A percentile compares a stretch with the other conserved stretches of the same genome.
phyloP scores from a whole-genome alignment of 2,797 vertebrate species.

The Crenuchus spilurus region DNA sequence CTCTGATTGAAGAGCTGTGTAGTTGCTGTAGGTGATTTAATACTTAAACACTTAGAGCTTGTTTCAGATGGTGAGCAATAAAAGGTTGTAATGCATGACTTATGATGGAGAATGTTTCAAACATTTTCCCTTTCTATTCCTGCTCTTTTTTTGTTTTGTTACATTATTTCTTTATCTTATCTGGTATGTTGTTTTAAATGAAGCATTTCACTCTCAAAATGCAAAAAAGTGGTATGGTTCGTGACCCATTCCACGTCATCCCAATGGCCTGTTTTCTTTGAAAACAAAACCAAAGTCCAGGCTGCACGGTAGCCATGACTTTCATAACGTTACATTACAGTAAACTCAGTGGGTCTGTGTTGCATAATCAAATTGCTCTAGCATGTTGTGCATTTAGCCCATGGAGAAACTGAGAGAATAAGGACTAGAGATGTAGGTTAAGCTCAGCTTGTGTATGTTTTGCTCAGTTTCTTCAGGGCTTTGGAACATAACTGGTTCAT shows the following conservation, averaged over 20 bases:
- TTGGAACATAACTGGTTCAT: neutral
- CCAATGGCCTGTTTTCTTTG: neutral
- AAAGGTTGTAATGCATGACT: neutral
- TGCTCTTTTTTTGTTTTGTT: neutral
- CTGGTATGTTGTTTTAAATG: neutral
- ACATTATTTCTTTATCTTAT: neutral
- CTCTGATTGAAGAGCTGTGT: neutral
- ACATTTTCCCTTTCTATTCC: neutral
- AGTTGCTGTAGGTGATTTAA: neutral
- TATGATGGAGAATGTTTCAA: neutral
- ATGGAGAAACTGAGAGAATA: conserved; percentile 13
- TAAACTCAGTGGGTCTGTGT: conserved; percentile 18
- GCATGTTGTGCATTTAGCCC: conserved; percentile 10
- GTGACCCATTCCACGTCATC: conserved; percentile 3
- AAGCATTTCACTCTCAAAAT: neutral
- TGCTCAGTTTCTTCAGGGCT: conserved; percentile 7
- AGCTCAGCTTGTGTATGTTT: conserved; percentile 23
- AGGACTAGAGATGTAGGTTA: conserved; percentile 23
- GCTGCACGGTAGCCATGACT: neutral
- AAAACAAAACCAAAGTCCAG: neutral
- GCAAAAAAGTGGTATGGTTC: neutral
- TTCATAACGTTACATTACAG: conserved; percentile 11
- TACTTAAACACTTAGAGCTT: neutral
- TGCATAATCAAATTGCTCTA: conserved; percentile 41
- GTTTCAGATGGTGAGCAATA: neutral